Conservation (phyloP, 2,797 vertebrate genomes). For the Enteromius paludinosus region DNA sequence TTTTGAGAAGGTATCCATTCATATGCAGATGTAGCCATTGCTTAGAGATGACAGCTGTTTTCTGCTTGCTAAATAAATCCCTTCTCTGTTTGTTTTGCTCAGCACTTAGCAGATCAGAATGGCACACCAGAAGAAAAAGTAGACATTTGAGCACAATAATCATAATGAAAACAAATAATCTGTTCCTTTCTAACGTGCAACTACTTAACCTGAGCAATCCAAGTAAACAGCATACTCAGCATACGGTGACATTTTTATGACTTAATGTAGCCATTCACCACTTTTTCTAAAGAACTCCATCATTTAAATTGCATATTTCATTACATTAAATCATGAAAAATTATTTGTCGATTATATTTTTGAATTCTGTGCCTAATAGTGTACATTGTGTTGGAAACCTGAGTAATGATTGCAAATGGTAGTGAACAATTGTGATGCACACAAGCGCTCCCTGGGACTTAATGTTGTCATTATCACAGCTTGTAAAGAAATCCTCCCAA, state of each 20-base stretch:
- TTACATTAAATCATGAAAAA: slow-evolving; percentile 10
- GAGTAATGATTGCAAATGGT: slow-evolving; percentile 42
- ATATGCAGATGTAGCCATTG: slow-evolving; percentile 41
- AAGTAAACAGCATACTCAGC: slow-evolving; percentile 17
- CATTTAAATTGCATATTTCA: slow-evolving; percentile 14
- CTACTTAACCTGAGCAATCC: slow-evolving; percentile 10
- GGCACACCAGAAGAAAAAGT: slow-evolving; percentile 13
- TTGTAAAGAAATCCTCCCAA: slow-evolving; percentile 51
- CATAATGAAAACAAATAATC: slow-evolving; percentile 14
- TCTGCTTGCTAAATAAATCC: slow-evolving; percentile 42
- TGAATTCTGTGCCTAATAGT: slow-evolving; percentile 6
- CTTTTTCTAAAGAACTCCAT: neutral
- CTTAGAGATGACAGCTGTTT: slow-evolving; percentile 34
- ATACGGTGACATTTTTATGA: neutral
- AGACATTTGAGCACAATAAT: slow-evolving; percentile 33
- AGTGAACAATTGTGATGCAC: slow-evolving; percentile 51
- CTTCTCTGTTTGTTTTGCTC: slow-evolving; percentile 29
- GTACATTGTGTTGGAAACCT: neutral
- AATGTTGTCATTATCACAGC: slow-evolving; percentile 61
- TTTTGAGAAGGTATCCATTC: slow-evolving; percentile 24
- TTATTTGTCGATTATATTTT: slow-evolving; percentile 15
- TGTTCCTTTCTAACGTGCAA: neutral
- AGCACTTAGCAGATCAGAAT: slow-evolving; percentile 31
- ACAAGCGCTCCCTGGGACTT: slow-evolving; percentile 41
- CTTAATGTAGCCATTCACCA: slow-evolving; percentile 19